Conservation (phyloP, 2,888 invertebrate genomes). For the Sarcophaga caerulescens region DNA sequence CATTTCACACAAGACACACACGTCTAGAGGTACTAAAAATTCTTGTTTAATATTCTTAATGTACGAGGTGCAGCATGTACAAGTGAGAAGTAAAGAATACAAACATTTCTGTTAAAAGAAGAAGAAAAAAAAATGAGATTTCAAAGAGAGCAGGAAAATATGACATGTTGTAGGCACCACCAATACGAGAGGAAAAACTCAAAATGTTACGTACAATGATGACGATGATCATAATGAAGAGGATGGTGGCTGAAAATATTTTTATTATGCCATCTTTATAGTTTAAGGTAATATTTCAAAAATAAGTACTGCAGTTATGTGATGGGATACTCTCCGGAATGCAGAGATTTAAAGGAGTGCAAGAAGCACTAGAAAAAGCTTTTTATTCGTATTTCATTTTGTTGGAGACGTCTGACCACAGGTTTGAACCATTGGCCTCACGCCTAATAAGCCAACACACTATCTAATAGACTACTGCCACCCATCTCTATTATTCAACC, state of each 20-base stretch:
- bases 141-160: neutral
- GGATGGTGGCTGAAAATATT: constrained; percentile 25
- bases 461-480: no score
- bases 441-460: no score
- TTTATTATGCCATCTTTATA: constrained; percentile 41
- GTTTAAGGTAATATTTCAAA: constrained; percentile 38
- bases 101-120: neutral
- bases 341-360: constrained; percentile 16
- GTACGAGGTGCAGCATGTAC: neutral
- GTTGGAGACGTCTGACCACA: no score
- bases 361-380: neutral
- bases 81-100: neutral
- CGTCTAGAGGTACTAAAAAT: constrained; percentile 14
- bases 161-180: constrained; percentile 11
- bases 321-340: no score
- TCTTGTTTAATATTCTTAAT: constrained; percentile 2
- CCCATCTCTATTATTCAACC: no score
- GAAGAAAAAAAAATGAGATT: neutral
- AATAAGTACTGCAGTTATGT: constrained; percentile 24
- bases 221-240: neutral
- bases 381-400: no score
- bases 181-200: neutral
- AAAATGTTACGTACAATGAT: constrained; percentile 9
- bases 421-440: no score
- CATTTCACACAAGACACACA: neutral